These are phyloP conservation scores for Sesia bembeciformis DNA, from an alignment of 2,888 invertebrate genomes.

Conservation along the genomic window DNA sequence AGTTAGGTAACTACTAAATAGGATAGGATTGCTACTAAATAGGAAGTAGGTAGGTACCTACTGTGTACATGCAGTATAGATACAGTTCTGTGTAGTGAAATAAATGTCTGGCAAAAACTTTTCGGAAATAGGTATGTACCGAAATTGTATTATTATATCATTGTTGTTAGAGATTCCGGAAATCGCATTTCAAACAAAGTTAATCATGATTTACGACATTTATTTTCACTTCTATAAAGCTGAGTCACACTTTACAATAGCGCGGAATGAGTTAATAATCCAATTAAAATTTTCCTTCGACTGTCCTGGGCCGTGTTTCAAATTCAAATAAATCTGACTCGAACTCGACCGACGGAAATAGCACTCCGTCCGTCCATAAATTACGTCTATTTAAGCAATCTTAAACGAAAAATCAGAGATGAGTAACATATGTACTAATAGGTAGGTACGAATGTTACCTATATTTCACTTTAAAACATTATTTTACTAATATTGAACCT, in stretches of 20 bases:
- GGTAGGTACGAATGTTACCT: no score
- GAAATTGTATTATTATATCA: slow-evolving; percentile 17
- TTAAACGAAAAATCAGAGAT: slow-evolving; percentile 67
- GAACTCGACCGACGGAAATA: slow-evolving; percentile 69
- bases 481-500: no score
- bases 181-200: slow-evolving; percentile 21
- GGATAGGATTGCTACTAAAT: no score
- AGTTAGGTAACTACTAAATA: no score
- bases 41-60: no score
- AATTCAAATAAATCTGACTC: slow-evolving; percentile 68
- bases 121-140: slow-evolving; percentile 6
- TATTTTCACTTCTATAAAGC: slow-evolving; percentile 34
- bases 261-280: slow-evolving; percentile 57
- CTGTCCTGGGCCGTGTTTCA: slow-evolving; percentile 63
- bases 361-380: slow-evolving; percentile 67
- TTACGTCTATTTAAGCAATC: slow-evolving; percentile 69
- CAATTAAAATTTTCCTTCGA: slow-evolving; percentile 65
- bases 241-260: slow-evolving; percentile 36
- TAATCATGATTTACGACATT: slow-evolving; percentile 28
- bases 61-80: no score
- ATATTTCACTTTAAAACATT: no score
- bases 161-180: no score
- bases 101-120: background rate
- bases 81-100: no score
- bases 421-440: slow-evolving; percentile 13